Conservation (phyloP, 2,888 invertebrate genomes). For the Polyploca ridens region DNA sequence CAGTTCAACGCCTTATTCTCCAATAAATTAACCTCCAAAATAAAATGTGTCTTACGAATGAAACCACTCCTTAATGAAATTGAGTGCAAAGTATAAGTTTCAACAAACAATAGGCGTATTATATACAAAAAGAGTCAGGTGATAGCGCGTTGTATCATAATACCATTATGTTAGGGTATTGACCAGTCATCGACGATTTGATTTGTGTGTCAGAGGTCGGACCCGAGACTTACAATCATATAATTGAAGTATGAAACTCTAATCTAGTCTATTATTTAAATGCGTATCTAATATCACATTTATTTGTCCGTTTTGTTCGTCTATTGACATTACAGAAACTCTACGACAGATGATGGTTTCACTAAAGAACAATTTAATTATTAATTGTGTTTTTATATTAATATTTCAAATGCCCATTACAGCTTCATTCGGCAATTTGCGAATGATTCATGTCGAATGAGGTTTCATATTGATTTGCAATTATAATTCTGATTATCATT, state of each 20-base stretch:
- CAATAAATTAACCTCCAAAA: too few relatives aligned
- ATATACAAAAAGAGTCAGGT: conserved; percentile 65
- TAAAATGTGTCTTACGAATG: conserved; percentile 25
- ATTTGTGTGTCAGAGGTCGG: conserved; percentile 54
- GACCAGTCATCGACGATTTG: conserved; percentile 62
- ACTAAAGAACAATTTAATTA: conserved; percentile 43
- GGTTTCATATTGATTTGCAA: neutral
- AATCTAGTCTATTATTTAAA: conserved; percentile 68
- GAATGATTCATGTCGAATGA: conserved; percentile 5
- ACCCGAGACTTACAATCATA: conserved; percentile 37
- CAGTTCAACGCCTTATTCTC: too few relatives aligned
- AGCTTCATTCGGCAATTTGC: conserved; percentile 9
- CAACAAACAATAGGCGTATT: conserved; percentile 78
- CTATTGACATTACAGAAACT: conserved; percentile 46
- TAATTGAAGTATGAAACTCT: conserved; percentile 60
- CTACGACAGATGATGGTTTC: conserved; percentile 46
- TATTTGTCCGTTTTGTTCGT: conserved; percentile 40
- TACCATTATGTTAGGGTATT: conserved; percentile 57
- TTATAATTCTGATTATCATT: conserved; percentile 4
- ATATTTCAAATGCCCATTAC: neutral
- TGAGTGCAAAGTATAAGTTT: conserved; percentile 64
- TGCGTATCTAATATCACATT: conserved; percentile 56
- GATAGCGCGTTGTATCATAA: conserved; percentile 65
- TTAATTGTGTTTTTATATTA: conserved; percentile 20
- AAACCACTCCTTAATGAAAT: conserved; percentile 46